Conservation (phyloP, 2,797 vertebrate genomes). For the Anguilla anguilla region DNA sequence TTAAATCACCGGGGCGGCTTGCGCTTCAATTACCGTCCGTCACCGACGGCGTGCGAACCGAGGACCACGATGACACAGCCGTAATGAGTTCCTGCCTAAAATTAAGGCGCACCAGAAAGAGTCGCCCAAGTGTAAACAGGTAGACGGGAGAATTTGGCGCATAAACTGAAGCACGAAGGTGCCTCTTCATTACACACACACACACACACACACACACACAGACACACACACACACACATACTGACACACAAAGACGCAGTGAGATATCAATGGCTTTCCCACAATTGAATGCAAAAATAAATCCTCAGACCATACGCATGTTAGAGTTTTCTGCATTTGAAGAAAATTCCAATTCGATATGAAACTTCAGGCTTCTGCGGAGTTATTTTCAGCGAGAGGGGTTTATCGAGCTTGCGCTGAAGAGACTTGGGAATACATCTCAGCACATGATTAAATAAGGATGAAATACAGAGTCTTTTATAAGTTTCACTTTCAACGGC, state of each 20-base stretch:
- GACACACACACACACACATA: background rate
- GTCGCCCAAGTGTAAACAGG: background rate
- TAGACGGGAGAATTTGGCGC: background rate
- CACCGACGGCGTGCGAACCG: background rate
- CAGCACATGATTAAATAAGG: background rate
- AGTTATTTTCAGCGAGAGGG: background rate
- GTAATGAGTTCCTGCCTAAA: conserved; percentile 7
- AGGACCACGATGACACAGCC: background rate
- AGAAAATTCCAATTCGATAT: background rate
- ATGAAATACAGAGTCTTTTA: background rate
- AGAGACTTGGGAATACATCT: conserved; percentile 11
- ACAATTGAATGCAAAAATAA: background rate
- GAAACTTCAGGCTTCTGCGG: background rate
- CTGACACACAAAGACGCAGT: background rate
- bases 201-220: background rate
- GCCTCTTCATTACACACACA: conserved; percentile 3
- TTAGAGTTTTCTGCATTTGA: background rate
- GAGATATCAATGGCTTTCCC: background rate
- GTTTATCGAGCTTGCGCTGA: conserved; percentile 39
- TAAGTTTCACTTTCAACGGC: background rate
- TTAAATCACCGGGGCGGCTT: background rate
- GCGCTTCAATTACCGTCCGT: background rate
- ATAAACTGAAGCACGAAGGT: background rate
- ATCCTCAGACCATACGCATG: background rate
- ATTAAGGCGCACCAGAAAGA: background rate